A percentile compares a stretch with the other conserved stretches of the same genome.
Evolutionary conservation across 2,113 vertebrate species (phyloP).

Genomic region (Limnothrissa miodon): DNA sequence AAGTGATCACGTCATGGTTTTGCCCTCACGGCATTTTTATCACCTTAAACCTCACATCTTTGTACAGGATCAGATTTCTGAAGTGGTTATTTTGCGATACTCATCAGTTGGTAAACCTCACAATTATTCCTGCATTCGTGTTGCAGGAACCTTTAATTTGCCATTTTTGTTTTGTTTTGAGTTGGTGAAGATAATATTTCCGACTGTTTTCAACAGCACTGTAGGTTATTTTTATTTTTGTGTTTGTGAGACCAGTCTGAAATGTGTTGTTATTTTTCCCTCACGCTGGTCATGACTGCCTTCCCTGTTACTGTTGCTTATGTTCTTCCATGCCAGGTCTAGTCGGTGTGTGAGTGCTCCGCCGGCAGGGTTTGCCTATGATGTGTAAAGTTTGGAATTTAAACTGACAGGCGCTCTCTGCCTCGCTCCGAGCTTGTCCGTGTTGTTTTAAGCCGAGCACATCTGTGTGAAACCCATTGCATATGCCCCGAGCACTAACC

Average conservation of each 20-base stretch:
- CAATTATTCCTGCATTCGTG: neutral
- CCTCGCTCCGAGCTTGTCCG: slow-evolving; percentile 51
- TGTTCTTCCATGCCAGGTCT: neutral
- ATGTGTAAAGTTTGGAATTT: slow-evolving; percentile 66
- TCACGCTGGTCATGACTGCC: neutral
- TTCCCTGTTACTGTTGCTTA: neutral
- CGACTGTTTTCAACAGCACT: neutral
- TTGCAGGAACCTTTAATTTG: neutral
- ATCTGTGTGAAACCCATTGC: slow-evolving; percentile 29
- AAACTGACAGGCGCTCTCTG: slow-evolving; percentile 63
- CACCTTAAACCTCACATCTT: no score
- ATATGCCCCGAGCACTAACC: slow-evolving; percentile 11
- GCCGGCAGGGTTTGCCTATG: slow-evolving; percentile 43
- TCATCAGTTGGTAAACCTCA: neutral
- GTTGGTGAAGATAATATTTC: neutral
- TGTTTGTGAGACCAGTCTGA: no score
- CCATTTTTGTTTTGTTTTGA: neutral
- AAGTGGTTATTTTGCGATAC: neutral
- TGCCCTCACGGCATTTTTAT: neutral
- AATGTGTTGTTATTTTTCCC: neutral
- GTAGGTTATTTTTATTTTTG: neutral
- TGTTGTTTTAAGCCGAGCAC: slow-evolving; percentile 42
- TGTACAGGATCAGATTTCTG: neutral
- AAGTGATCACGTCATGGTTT: neutral
- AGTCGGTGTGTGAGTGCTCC: neutral